A percentile compares a stretch with the other conserved stretches of the same genome.
These are phyloP conservation scores for Micropterix aruncella DNA, from an alignment of 2,888 invertebrate genomes.

Conservation along the genomic window DNA sequence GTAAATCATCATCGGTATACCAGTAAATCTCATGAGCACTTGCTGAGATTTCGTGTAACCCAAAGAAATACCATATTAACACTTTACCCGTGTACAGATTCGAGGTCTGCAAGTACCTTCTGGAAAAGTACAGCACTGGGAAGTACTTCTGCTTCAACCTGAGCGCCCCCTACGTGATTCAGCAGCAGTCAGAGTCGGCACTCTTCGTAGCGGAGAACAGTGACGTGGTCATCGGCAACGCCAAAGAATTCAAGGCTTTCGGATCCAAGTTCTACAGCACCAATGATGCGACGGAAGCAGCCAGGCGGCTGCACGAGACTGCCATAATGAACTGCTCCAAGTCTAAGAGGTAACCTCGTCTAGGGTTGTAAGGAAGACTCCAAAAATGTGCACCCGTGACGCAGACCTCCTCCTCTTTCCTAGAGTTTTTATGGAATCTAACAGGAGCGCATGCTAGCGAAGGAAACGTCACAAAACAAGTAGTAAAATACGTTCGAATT, in stretches of 20 bases:
- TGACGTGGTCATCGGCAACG: constrained; percentile 41
- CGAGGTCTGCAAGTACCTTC: constrained; percentile 26
- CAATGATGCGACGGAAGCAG: constrained; percentile 13
- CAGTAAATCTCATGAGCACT: too few relatives aligned
- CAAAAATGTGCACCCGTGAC: too few relatives aligned
- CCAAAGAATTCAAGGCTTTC: constrained; percentile 33
- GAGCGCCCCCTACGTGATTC: constrained; percentile 37
- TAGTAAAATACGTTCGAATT: constrained; percentile 3
- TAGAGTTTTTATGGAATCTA: too few relatives aligned
- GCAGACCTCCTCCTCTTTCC: too few relatives aligned
- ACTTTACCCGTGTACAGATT: constrained; percentile 39
- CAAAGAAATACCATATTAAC: constrained; percentile 37
- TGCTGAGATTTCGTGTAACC: constrained; percentile 16
- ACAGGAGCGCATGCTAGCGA: too few relatives aligned
- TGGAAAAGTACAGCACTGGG: constrained; percentile 20
- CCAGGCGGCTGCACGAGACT: constrained; percentile 12
- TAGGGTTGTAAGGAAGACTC: too few relatives aligned
- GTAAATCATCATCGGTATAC: too few relatives aligned
- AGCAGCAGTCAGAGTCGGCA: constrained; percentile 22
- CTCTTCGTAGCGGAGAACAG: constrained; percentile 26
- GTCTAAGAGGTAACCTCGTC: too few relatives aligned
- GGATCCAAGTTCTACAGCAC: constrained; percentile 18
- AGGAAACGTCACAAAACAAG: too few relatives aligned
- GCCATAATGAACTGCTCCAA: constrained; percentile 1
- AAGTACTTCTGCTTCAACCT: constrained; percentile 36